These are phyloP conservation scores for Dynastes tityus DNA, from an alignment of 2,888 invertebrate species.

Conservation along the genomic window DNA sequence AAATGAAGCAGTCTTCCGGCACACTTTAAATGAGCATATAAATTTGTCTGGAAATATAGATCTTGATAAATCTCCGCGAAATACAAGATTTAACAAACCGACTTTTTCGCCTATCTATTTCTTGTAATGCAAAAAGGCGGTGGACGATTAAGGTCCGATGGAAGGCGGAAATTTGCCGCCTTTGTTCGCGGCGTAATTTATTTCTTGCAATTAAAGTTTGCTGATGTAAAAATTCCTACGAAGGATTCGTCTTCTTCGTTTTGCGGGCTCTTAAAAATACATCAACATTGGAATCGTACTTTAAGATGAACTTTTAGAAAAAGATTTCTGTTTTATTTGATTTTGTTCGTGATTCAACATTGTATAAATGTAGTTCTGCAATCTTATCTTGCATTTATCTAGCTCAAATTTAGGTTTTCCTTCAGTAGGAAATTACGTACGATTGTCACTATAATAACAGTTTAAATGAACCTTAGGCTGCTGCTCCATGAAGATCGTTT, in stretches of 20 bases:
- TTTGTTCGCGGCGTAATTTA: slow-evolving; percentile 29
- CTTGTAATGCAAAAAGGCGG: slow-evolving; percentile 34
- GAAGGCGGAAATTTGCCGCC: slow-evolving; percentile 33
- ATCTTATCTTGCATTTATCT: no score
- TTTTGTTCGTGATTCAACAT: no score
- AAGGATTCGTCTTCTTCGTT: not conserved
- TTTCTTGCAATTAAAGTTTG: slow-evolving; percentile 44
- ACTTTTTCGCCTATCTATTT: slow-evolving; percentile 44
- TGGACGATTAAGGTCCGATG: slow-evolving; percentile 32
- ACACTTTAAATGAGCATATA: slow-evolving; percentile 49
- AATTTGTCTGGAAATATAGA: slow-evolving; percentile 48
- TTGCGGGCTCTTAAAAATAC: not conserved
- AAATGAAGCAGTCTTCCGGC: slow-evolving; percentile 51
- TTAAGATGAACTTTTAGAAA: not conserved
- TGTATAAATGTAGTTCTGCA: no score
- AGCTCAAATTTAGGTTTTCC: no score
- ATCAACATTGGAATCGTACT: not conserved
- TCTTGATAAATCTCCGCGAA: slow-evolving; percentile 48
- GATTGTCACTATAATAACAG: no score
- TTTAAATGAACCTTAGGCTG: no score
- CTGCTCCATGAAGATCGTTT: no score
- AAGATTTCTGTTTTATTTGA: no score
- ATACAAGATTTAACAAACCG: slow-evolving; percentile 45
- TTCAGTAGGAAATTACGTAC: no score
- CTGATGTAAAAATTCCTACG: slow-evolving; percentile 29